These are phyloP conservation scores for Lasioglossum baleicum DNA, from an alignment of 1,140 invertebrate species.

Conservation along the genomic window DNA sequence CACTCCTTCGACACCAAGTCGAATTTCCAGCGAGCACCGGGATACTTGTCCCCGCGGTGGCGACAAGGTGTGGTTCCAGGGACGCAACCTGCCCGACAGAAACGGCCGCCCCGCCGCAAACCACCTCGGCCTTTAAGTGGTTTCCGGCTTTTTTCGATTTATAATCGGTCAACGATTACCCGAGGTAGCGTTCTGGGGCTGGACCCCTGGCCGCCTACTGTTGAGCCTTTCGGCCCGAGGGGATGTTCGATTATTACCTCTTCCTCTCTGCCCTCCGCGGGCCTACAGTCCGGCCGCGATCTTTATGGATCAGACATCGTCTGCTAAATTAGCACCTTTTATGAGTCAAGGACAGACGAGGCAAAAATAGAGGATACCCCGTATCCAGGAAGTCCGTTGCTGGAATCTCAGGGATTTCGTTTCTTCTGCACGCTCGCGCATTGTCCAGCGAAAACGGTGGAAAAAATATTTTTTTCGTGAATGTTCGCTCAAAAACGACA, in stretches of 20 bases:
- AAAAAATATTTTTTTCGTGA: too few relatives aligned
- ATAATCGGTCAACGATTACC: constrained; percentile 61
- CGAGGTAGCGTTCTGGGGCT: constrained; percentile 60
- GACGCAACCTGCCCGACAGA: constrained; percentile 19
- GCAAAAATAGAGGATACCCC: constrained; percentile 25
- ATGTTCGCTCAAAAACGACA: too few relatives aligned
- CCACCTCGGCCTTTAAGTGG: constrained; percentile 51
- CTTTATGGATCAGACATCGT: constrained; percentile 62
- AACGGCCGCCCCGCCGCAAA: constrained; percentile 1
- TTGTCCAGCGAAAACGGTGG: too few relatives aligned
- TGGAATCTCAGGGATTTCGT: not conserved
- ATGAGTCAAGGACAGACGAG: constrained; percentile 55
- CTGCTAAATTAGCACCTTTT: constrained; percentile 61
- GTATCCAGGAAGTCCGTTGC: constrained; percentile 50
- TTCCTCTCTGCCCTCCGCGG: constrained; percentile 47
- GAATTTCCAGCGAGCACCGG: constrained; percentile 41
- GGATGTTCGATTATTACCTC: constrained; percentile 64
- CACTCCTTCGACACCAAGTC: constrained; percentile 51
- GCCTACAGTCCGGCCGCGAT: constrained; percentile 35
- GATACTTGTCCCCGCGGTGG: constrained; percentile 43
- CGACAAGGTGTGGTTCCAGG: constrained; percentile 58
- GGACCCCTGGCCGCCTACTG: constrained; percentile 60
- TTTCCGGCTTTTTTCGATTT: constrained; percentile 67
- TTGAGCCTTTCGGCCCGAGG: constrained; percentile 59
- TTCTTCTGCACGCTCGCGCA: not conserved